Evolutionary conservation across 2,113 vertebrate species (phyloP).

Genomic region (Himantopus leucocephalus): DNA sequence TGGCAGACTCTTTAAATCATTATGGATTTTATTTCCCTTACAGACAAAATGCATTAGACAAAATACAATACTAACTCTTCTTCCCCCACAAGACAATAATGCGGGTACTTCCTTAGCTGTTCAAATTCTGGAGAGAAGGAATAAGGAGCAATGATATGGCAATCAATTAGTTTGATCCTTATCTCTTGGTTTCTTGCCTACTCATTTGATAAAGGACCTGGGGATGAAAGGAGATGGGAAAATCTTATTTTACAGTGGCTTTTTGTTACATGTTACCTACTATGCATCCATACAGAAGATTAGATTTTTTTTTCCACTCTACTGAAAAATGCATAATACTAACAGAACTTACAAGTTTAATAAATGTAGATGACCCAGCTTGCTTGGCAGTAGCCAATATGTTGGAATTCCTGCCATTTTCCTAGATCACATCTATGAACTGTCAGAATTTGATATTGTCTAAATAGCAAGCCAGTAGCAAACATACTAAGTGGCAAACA

Average conservation of each 20-base stretch:
- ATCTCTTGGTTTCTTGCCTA: neutral
- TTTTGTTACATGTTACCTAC: neutral
- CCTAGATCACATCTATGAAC: neutral
- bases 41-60: conserved; percentile 28
- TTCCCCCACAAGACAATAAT: neutral
- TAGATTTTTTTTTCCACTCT: neutral
- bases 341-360: neutral
- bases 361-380: neutral
- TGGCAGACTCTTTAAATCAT: conserved; percentile 52
- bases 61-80: neutral
- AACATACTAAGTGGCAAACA: neutral
- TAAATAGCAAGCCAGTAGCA: neutral
- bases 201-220: neutral
- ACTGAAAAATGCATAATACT: neutral
- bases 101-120: neutral
- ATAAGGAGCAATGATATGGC: neutral
- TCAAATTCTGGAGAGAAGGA: neutral
- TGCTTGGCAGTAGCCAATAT: neutral
- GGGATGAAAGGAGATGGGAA: neutral
- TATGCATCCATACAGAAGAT: neutral
- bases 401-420: neutral
- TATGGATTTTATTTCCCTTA: conserved; percentile 65
- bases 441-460: neutral
- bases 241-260: neutral
- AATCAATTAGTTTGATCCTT: neutral